phyloP scores from a whole-genome alignment of 2,113 vertebrate species.

The Podarcis raffonei region DNA sequence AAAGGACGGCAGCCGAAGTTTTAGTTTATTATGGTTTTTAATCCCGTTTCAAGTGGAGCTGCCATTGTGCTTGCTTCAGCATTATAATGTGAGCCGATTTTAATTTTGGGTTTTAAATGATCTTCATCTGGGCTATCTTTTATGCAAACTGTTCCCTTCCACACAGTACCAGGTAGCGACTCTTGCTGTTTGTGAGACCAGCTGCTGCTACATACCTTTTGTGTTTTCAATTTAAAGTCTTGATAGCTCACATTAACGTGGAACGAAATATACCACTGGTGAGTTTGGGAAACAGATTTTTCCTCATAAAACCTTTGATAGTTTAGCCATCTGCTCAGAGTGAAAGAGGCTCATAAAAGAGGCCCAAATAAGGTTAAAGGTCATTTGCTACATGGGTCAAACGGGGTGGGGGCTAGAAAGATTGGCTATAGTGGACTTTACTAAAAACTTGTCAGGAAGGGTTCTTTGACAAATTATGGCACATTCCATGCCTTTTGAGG shows the following conservation, averaged over 20 bases:
- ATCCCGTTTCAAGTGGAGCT: not conserved
- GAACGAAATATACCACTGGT: slow-evolving; percentile 85
- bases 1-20: not conserved
- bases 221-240: slow-evolving; percentile 73
- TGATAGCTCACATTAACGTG: slow-evolving; percentile 81
- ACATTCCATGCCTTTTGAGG: slow-evolving; percentile 84
- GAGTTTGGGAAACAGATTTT: slow-evolving; percentile 89
- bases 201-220: slow-evolving; percentile 73
- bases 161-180: slow-evolving; percentile 56
- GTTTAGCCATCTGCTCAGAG: slow-evolving; percentile 98
- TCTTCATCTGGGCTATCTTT: slow-evolving; percentile 76
- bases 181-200: slow-evolving; percentile 19
- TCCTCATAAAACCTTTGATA: slow-evolving; percentile 99
- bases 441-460: slow-evolving; percentile 91
- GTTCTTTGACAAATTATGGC: slow-evolving; percentile 94
- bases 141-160: slow-evolving; percentile 66
- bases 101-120: slow-evolving; percentile 73
- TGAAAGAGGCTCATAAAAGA: slow-evolving; percentile 93
- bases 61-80: not conserved
- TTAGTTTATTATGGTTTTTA: not conserved
- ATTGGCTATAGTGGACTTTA: slow-evolving; percentile 88
- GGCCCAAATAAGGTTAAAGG: slow-evolving; percentile 94
- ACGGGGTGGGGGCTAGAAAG: slow-evolving; percentile 80
- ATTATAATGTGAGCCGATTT: not conserved
- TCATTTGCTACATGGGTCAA: slow-evolving; percentile 91